Conservation (phyloP, 2,797 vertebrate species). For the Halcyon smyrnensis region DNA sequence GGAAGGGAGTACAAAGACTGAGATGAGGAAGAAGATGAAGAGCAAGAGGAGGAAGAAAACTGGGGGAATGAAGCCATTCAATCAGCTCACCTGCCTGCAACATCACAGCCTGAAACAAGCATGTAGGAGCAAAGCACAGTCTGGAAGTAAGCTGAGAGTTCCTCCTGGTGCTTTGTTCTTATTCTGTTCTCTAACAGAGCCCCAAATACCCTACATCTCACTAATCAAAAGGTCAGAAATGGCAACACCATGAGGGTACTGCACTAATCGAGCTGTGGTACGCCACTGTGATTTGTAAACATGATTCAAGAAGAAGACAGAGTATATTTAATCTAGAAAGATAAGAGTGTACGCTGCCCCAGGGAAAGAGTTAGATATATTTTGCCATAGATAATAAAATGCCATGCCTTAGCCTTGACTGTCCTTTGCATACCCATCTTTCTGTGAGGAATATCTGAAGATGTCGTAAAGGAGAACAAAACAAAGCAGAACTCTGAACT, state of each 20-base stretch:
- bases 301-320: conserved; percentile 28
- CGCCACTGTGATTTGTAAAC: background rate
- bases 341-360: background rate
- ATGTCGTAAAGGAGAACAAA: conserved; percentile 48
- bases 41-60: background rate
- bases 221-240: background rate
- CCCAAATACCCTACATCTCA: background rate
- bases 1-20: background rate
- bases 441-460: conserved; percentile 12
- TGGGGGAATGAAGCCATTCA: background rate
- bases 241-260: background rate
- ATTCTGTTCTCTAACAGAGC: background rate
- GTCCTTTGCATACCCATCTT: conserved; percentile 14
- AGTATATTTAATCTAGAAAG: conserved; percentile 14
- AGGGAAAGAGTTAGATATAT: background rate
- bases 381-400: conserved; percentile 31
- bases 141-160: background rate
- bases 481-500: background rate
- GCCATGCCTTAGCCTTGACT: conserved; percentile 7
- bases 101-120: background rate
- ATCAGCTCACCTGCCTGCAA: background rate
- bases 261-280: background rate
- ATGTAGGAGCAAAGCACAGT: background rate
- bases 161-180: background rate
- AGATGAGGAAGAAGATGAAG: background rate